Percentiles rank a stretch among this genome's conserved stretches.
Conservation (phyloP, 2,113 vertebrate genomes). For the Oncorhynchus gorbuscha region DNA sequence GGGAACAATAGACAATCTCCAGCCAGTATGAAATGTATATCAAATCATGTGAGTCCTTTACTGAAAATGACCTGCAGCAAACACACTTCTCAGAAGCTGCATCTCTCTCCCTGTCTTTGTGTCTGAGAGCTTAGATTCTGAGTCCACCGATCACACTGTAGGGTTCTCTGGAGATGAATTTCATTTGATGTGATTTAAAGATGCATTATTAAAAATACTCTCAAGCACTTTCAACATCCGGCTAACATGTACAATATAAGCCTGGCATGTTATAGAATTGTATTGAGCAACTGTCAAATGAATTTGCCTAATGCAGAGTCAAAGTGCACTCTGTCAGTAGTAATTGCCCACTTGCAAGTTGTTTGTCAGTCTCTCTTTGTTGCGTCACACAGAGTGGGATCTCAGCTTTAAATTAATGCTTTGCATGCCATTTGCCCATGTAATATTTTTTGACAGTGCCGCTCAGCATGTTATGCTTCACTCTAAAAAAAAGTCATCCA, state of each 20-base stretch:
- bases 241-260: slow-evolving; percentile 34
- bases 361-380: slow-evolving; percentile 53
- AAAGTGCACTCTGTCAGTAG: slow-evolving; percentile 55
- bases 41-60: slow-evolving; percentile 47
- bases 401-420: slow-evolving; percentile 49
- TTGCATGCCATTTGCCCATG: slow-evolving; percentile 48
- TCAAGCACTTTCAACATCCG: slow-evolving; percentile 43
- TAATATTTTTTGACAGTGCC: slow-evolving; percentile 57
- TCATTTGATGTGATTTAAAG: slow-evolving; percentile 62
- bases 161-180: slow-evolving; percentile 46
- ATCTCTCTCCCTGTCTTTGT: slow-evolving; percentile 39
- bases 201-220: slow-evolving; percentile 60
- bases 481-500: slow-evolving; percentile 37
- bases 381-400: slow-evolving; percentile 48
- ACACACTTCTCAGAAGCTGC: slow-evolving; percentile 49
- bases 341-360: slow-evolving; percentile 58
- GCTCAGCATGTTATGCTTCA: slow-evolving; percentile 55
- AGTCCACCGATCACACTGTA: slow-evolving; percentile 44
- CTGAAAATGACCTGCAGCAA: slow-evolving; percentile 51
- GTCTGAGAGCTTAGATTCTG: slow-evolving; percentile 53
- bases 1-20: slow-evolving; percentile 38
- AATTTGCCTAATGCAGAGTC: slow-evolving; percentile 56
- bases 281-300: slow-evolving; percentile 59
- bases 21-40: slow-evolving; percentile 31
- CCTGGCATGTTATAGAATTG: slow-evolving; percentile 53